These are phyloP conservation scores for Cochlearius cochlearius DNA, from an alignment of 2,113 vertebrate genomes.

Conservation along the genomic window DNA sequence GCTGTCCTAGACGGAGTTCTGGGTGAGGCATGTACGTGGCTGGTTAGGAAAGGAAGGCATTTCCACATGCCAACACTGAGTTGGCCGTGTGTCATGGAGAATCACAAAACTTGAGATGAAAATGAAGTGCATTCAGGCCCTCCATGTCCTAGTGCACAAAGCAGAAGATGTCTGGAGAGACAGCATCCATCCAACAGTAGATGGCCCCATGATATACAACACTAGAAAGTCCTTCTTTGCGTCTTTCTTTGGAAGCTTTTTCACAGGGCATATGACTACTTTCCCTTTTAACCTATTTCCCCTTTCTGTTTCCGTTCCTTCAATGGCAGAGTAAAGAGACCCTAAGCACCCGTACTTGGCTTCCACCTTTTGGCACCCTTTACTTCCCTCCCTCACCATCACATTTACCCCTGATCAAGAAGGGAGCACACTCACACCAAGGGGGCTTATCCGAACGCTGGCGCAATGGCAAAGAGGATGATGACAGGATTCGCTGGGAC, in stretches of 20 bases:
- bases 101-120: not conserved
- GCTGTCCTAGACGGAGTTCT: not conserved
- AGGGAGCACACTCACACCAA: conserved; percentile 88
- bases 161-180: not conserved
- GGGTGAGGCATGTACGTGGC: not conserved
- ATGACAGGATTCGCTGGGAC: conserved; percentile 86
- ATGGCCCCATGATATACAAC: not conserved
- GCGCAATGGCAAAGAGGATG: conserved; percentile 80
- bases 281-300: not conserved
- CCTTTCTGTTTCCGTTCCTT: not conserved
- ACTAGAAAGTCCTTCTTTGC: not conserved
- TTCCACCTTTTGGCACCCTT: not conserved
- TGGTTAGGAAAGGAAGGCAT: not conserved
- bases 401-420: not conserved
- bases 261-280: not conserved
- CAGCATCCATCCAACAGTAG: not conserved
- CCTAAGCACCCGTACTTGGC: not conserved
- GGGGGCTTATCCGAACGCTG: conserved; percentile 90
- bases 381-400: not conserved
- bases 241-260: not conserved
- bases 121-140: not conserved
- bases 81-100: not conserved
- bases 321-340: not conserved
- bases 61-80: not conserved
- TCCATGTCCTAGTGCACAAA: not conserved